Percentiles rank a stretch among this genome's conserved stretches.
Evolutionary conservation across 1,140 invertebrate genomes (phyloP).

Genomic region (Leptoteleia sp.): DNA sequence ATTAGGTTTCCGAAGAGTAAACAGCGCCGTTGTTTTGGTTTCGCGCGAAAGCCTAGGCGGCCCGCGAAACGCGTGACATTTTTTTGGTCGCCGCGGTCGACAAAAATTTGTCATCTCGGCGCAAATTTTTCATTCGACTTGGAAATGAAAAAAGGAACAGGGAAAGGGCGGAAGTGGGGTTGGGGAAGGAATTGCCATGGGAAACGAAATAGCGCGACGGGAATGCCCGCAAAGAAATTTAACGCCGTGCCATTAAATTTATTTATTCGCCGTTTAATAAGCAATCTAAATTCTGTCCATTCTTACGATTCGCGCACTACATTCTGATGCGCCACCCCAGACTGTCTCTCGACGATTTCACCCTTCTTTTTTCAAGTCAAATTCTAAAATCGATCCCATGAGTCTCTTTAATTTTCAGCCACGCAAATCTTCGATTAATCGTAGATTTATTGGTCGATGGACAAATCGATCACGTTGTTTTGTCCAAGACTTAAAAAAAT

Average conservation of each 20-base stretch:
- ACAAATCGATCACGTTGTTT: too few species aligned
- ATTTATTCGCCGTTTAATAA: conserved; percentile 80
- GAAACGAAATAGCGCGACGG: too few species aligned
- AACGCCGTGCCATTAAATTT: conserved; percentile 67
- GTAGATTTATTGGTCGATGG: background rate
- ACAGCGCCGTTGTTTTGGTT: conserved; percentile 28
- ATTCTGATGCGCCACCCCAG: conserved; percentile 55
- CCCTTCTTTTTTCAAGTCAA: conserved; percentile 68
- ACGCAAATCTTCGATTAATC: conserved; percentile 54
- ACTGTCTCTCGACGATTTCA: conserved; percentile 37
- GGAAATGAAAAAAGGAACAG: background rate
- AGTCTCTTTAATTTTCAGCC: conserved; percentile 60
- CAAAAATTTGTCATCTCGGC: background rate
- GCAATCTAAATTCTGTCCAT: conserved; percentile 80
- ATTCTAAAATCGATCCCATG: conserved; percentile 74
- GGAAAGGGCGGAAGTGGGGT: background rate
- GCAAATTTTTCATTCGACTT: conserved; percentile 16
- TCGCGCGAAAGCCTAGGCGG: background rate
- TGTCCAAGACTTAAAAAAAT: too few species aligned
- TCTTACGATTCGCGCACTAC: conserved; percentile 70
- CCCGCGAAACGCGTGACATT: background rate
- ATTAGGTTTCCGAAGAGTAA: conserved; percentile 25
- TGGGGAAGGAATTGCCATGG: too few species aligned
- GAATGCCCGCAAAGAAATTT: conserved; percentile 54
- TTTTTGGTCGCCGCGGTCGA: background rate